Evolutionary conservation across 2,888 invertebrate species (phyloP).

Genomic region (Chrysolina haemoptera): DNA sequence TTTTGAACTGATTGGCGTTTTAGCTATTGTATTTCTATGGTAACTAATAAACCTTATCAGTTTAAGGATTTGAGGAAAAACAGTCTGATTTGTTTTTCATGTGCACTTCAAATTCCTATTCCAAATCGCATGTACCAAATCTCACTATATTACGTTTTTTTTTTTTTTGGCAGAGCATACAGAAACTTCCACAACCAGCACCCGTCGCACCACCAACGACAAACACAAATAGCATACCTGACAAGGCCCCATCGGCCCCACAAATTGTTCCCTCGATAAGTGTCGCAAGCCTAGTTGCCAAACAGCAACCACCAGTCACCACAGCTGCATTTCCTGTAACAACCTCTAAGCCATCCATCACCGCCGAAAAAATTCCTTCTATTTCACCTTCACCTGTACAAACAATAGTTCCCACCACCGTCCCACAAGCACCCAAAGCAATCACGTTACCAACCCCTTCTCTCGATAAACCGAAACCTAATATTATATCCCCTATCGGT

Average conservation of each 20-base stretch:
- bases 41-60: too few species aligned
- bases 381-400: slow-evolving; percentile 54
- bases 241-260: slow-evolving; percentile 51
- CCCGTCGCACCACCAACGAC: slow-evolving; percentile 56
- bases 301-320: slow-evolving; percentile 43
- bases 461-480: slow-evolving; percentile 65
- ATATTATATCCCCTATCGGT: slow-evolving; percentile 62
- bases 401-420: slow-evolving; percentile 63
- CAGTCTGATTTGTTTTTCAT: too few species aligned
- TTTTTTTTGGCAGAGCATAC: slow-evolving; percentile 56
- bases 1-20: too few species aligned
- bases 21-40: too few species aligned
- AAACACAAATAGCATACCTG: slow-evolving; percentile 53
- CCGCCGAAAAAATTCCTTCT: slow-evolving; percentile 61
- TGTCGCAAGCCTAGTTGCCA: slow-evolving; percentile 45
- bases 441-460: slow-evolving; percentile 61
- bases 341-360: slow-evolving; percentile 44
- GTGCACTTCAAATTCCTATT: background rate
- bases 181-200: slow-evolving; percentile 56
- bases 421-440: slow-evolving; percentile 67
- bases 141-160: slow-evolving; percentile 27
- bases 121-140: slow-evolving; percentile 27
- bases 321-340: slow-evolving; percentile 44
- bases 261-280: slow-evolving; percentile 47
- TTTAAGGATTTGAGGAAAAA: too few species aligned